These are phyloP conservation scores for Neuroterus valhalla DNA, from an alignment of 1,140 invertebrate genomes.

Conservation along the genomic window DNA sequence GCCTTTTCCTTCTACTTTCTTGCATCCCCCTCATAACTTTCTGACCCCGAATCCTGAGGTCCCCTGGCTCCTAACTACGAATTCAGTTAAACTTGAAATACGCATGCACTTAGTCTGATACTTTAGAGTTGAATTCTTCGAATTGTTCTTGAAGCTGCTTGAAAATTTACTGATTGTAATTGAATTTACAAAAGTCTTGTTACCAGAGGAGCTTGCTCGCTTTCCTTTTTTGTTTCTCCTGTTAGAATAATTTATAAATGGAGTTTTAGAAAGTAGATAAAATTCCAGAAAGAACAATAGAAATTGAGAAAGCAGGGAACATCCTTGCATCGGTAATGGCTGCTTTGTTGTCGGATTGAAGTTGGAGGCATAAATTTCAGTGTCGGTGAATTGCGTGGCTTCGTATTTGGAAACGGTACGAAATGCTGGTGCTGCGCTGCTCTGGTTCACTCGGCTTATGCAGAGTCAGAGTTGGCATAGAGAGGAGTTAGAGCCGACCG, in stretches of 20 bases:
- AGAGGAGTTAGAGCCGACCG: slow-evolving; percentile 51
- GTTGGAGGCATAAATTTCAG: slow-evolving; percentile 37
- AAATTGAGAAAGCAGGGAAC: slow-evolving; percentile 47
- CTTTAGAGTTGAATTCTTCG: neutral
- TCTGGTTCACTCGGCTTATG: slow-evolving; percentile 67
- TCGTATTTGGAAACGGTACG: slow-evolving; percentile 49
- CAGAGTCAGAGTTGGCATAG: slow-evolving; percentile 57
- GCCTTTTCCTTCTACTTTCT: slow-evolving; percentile 25
- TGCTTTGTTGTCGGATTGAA: slow-evolving; percentile 57
- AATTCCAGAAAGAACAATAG: slow-evolving; percentile 41
- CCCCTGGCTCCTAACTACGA: neutral
- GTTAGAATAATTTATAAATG: slow-evolving; percentile 4
- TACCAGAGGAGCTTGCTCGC: too few species aligned
- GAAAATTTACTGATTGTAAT: too few species aligned
- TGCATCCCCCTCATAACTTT: neutral
- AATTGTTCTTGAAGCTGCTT: too few species aligned
- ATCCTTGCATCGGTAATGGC: slow-evolving; percentile 67
- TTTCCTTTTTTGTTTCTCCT: slow-evolving; percentile 13
- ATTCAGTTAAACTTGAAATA: neutral
- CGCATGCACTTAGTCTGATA: neutral
- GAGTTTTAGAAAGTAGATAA: slow-evolving; percentile 27
- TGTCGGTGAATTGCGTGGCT: slow-evolving; percentile 43
- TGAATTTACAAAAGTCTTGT: too few species aligned
- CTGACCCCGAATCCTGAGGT: neutral
- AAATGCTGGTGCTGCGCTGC: slow-evolving; percentile 60